phyloP scores from a whole-genome alignment of 1,140 invertebrate genomes.

The Metopolophium dirhodum region DNA sequence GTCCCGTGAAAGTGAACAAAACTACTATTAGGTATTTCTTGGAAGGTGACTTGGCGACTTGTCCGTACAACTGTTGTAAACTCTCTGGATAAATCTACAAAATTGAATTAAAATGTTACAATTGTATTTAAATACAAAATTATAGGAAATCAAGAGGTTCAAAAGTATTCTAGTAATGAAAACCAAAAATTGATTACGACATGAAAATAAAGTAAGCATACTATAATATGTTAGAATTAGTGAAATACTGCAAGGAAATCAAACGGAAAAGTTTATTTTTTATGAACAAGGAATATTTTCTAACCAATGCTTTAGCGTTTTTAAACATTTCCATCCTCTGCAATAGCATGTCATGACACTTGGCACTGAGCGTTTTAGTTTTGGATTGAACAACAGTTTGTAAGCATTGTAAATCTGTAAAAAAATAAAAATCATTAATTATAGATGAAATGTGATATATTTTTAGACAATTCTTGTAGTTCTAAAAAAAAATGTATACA shows the following conservation, averaged over 20 bases:
- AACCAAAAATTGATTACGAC: not conserved
- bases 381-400: constrained; percentile 71
- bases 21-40: constrained; percentile 80
- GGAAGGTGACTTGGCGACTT: constrained; percentile 75
- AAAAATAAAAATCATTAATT: not conserved
- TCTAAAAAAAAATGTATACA: not conserved
- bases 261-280: not conserved
- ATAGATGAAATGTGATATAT: not conserved
- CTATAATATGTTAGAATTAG: not conserved
- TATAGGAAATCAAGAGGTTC: not conserved
- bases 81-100: constrained; percentile 66
- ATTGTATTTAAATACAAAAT: not conserved
- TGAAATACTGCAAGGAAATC: not conserved
- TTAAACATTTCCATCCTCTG: constrained; percentile 88
- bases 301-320: constrained; percentile 78
- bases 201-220: too few relatives aligned
- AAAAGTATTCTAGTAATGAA: not conserved
- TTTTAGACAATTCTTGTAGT: not conserved
- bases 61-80: constrained; percentile 74
- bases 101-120: not conserved
- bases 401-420: constrained; percentile 70
- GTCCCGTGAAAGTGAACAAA: constrained; percentile 72
- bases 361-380: constrained; percentile 72
- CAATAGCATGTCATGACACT: constrained; percentile 79
- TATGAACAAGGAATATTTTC: constrained; percentile 59